Evolutionary conservation across 2,113 vertebrate genomes (phyloP), one percentile per base, ranked within the genome.

Genomic region (Tonatia bakeri): DNA sequence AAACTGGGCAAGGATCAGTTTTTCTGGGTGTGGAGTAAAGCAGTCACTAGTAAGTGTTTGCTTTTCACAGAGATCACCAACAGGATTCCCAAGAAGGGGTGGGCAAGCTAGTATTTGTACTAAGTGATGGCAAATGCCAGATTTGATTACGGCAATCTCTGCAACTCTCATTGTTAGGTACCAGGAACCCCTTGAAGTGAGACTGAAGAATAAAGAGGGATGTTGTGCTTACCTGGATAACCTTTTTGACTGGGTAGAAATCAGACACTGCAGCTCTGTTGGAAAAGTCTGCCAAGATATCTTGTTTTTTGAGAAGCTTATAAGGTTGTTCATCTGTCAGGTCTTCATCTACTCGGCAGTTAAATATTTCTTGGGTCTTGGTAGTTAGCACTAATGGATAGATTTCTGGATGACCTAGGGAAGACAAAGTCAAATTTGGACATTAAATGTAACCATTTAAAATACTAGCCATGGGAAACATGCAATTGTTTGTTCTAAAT

Each of bases 361-460:
- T 98, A 95, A 99, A 99, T 96, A 99, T 98, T 98, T 99, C 99
- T 98, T 99, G 99, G 7, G 99, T 99, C 92, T 98, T 99, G 69
- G 98, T 98, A 91, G 99, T 99, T 92, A 99, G 97, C 90, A 99
- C 98, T 98, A 99, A 77, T 52, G 99, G 99, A 95, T 99, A 98
- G 96, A 99, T 98, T 91, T 99, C 98, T 8, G 99, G 99, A 85
- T 99, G 99, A 96, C 97, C 99, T 99, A 95, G 80, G 40, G 94
- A 83, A 96, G 16, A 91, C 93, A 43, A 45, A 95, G 79, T 33
- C 72, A 40, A 92, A 80, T 91, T 95, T 86, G 79, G 65, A 77
- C 26, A 82, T 90, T 69, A 95, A 91, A 38, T 67, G 45, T 16
- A 90, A 61, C 6, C 52, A 54, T 26, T 93, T 95, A 75, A 95